Evolutionary conservation across 2,797 vertebrate species (phyloP), one percentile per base, ranked within the genome.

Genomic region (Hydrophis major): DNA sequence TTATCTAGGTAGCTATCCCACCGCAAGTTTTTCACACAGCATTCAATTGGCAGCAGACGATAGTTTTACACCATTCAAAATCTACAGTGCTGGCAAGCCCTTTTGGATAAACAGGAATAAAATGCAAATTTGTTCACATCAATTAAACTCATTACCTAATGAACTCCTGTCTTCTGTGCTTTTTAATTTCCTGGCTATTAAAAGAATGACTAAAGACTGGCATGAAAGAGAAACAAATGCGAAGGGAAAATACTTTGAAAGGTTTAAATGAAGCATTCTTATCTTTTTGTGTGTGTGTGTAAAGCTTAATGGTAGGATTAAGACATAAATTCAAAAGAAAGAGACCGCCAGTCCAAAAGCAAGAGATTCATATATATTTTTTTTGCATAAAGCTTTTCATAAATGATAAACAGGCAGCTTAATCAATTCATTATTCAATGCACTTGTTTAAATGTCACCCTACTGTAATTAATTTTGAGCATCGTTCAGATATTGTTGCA

Each of bases 91-190:
- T 96, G 90, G 42, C 94, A 96, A 95, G 96, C 95, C 1, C 1
- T 66, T 94, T 86, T 60, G 74, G 93, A 95, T 96, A 96, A 86
- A 94, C 90, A 60, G 94, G 66, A 97, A 96, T 95, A 96, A 96
- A 97, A 95, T 7, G 96, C 55, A 92, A 89, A 93, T 96, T 88
- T 96, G 20, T 94, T 96, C 95, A 66, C 90, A 94, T 95, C 96
- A 96, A 95, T 97, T 96, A 97, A 97, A 94, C 25, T 59, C 92
- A 93, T 93, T 96, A 93, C 66, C 66, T 95, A 96, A 95, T 95
- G 88, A 28, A 95, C 18, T 90, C 94, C 56, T 94, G 92, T 94
- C 93, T 83, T 42, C 47, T 42, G 20, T 59, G 94, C 32, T 0
- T 95, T 96, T 95, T 94, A n/a, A 95, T 96, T 95, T 95, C 93